Conservation (phyloP, 2,113 vertebrate species). For the Nycticorax nycticorax region DNA sequence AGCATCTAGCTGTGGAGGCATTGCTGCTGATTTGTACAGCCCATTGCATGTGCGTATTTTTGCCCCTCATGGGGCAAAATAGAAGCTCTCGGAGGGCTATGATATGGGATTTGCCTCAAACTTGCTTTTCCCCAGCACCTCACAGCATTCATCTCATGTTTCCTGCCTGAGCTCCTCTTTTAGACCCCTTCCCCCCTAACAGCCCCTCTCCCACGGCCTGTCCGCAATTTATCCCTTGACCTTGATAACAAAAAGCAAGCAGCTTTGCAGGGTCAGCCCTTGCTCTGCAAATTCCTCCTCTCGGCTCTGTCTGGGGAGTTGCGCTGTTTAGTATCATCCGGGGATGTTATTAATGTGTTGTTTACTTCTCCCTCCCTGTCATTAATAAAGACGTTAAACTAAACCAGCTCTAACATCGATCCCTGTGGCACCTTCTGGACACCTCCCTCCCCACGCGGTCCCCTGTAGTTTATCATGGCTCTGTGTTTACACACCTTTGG, state of each 20-base stretch:
- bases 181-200: neutral
- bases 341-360: slow-evolving; percentile 62
- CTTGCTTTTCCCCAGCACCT: neutral
- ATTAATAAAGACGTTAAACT: slow-evolving; percentile 67
- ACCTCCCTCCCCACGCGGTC: neutral
- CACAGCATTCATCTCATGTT: neutral
- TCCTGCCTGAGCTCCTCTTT: neutral
- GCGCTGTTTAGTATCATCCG: neutral
- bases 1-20: neutral
- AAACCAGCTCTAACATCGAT: slow-evolving; percentile 39
- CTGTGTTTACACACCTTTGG: slow-evolving; percentile 28
- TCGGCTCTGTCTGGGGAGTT: neutral
- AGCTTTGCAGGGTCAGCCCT: neutral
- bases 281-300: neutral
- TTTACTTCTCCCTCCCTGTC: slow-evolving; percentile 43
- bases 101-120: neutral
- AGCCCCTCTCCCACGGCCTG: neutral
- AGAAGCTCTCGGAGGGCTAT: accelerated
- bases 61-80: accelerated
- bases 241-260: neutral
- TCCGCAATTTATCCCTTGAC: neutral
- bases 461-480: slow-evolving; percentile 44
- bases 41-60: accelerated
- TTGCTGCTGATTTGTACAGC: neutral
- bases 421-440: slow-evolving; percentile 31